Conservation (phyloP, 2,888 invertebrate species). For the Coelopa pilipes region DNA sequence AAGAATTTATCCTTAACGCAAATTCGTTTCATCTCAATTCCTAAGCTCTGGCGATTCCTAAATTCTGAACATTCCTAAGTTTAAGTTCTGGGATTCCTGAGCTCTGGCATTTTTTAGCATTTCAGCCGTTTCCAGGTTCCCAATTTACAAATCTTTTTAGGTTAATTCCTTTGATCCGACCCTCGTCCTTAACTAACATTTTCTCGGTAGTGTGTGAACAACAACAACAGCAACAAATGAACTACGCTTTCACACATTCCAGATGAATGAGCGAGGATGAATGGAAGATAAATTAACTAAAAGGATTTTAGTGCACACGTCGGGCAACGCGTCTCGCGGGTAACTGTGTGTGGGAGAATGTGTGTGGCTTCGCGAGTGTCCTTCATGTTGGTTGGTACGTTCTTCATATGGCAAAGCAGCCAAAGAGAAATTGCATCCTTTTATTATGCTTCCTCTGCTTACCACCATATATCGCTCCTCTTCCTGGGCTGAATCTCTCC, state of each 20-base stretch:
- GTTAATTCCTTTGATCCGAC: too few relatives aligned
- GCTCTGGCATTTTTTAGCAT: too few relatives aligned
- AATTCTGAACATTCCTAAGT: too few relatives aligned
- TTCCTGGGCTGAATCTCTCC: too few relatives aligned
- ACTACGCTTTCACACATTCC: slow-evolving; percentile 8
- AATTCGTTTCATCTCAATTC: too few relatives aligned
- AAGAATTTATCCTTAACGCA: too few relatives aligned
- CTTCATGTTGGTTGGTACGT: not conserved
- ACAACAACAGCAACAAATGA: not conserved
- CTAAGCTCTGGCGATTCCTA: too few relatives aligned
- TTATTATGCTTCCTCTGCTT: slow-evolving; percentile 8
- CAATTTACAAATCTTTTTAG: too few relatives aligned
- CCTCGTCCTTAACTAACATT: too few relatives aligned
- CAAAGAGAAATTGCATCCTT: slow-evolving; percentile 4
- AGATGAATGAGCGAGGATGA: slow-evolving; percentile 7
- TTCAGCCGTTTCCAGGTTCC: too few relatives aligned
- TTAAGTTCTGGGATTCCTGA: too few relatives aligned
- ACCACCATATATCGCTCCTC: not conserved
- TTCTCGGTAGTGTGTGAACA: not conserved
- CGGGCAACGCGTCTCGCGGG: too few relatives aligned
- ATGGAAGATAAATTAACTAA: slow-evolving; percentile 17
- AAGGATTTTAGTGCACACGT: not conserved
- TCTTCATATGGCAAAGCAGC: not conserved
- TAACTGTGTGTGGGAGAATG: not conserved
- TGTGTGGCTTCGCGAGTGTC: not conserved